Percentiles rank a stretch among this genome's conserved stretches.
Evolutionary conservation across 2,888 invertebrate species (phyloP).

Genomic region (Melinaea marsaeus): DNA sequence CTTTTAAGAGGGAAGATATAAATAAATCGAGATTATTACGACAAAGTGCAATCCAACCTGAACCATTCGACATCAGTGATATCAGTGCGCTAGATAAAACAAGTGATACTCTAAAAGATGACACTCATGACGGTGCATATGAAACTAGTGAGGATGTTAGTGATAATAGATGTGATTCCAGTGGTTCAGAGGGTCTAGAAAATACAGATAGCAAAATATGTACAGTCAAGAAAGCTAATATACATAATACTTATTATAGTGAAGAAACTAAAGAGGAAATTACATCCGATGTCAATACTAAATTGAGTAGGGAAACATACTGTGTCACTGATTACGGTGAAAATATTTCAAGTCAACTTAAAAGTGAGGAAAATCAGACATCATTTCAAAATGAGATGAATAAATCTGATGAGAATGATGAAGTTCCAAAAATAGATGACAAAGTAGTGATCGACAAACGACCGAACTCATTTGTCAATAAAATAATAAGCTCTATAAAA

Average conservation of each 20-base stretch:
- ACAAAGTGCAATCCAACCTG: slow-evolving; percentile 31
- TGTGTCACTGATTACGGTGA: slow-evolving; percentile 7
- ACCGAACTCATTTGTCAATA: slow-evolving; percentile 43
- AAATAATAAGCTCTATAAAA: slow-evolving; percentile 46
- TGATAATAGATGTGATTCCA: slow-evolving; percentile 27
- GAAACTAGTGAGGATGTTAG: slow-evolving; percentile 28
- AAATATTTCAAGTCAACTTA: not conserved
- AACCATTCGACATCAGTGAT: slow-evolving; percentile 29
- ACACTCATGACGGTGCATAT: not conserved
- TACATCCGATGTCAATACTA: not conserved
- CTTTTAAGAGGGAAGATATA: slow-evolving; percentile 52
- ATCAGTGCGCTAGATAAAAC: slow-evolving; percentile 41
- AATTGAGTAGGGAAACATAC: slow-evolving; percentile 9
- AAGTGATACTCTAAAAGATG: slow-evolving; percentile 39
- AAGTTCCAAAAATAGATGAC: not conserved
- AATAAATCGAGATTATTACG: slow-evolving; percentile 44
- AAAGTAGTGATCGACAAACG: slow-evolving; percentile 20
- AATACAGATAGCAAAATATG: slow-evolving; percentile 1
- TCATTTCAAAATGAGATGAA: not conserved
- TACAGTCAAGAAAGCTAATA: not conserved
- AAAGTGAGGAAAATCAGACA: not conserved
- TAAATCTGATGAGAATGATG: not conserved
- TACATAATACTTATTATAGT: not conserved
- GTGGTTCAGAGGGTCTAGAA: slow-evolving; percentile 4
- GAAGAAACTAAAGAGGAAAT: not conserved